Evolutionary conservation across 1,140 invertebrate species (phyloP), one percentile per base, ranked within the genome.

Genomic region (Phymorhynchus buccinoides): DNA sequence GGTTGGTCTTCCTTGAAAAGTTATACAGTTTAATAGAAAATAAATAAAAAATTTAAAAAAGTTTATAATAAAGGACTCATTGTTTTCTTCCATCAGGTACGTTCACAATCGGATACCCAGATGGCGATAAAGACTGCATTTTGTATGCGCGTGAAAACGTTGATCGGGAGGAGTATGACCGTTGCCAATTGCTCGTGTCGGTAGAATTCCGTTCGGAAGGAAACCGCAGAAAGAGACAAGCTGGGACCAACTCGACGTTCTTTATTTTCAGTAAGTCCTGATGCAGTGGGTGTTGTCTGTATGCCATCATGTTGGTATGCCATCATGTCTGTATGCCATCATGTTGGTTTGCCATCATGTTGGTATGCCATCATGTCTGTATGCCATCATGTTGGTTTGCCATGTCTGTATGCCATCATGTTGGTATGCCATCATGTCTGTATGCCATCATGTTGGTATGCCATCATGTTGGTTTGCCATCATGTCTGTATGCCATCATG

Each of bases 231-330:
- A 86, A 56, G 48, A 62, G 85, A 27, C 80, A 83, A 62, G 71
- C 81, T 62, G 27, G 16, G 22, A 77, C 42, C 77, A 84, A 81
- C 44, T 41, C 83, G 32, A 77, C 37, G 30, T 14, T n/a, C 18
- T 52, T 85, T 35, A 81, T 81, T 42, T 87, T 86, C 81, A 85
- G 81, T 87, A 44, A 71, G 77, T 85, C 42, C 39, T n/a, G 2
- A 4, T 62, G n/a, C 22, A 9, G 48, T 52, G 48, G 48, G 2
- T 52, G 48, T 42, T 27, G 27, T 41, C 37, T 35, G 37, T n/a
- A n/a, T 52, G 22, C 22, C 9, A 12, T 52, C 22, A 22, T 52
- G 48, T 12, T 9, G 0, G 75, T 78, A n/a, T 1, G 30, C 35
- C 75, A 6, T 32, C 42, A n/a, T 39, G 37, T 48, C 39, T 39